phyloP scores from a whole-genome alignment of 2,797 vertebrate species.

The Serranus cabrilla region DNA sequence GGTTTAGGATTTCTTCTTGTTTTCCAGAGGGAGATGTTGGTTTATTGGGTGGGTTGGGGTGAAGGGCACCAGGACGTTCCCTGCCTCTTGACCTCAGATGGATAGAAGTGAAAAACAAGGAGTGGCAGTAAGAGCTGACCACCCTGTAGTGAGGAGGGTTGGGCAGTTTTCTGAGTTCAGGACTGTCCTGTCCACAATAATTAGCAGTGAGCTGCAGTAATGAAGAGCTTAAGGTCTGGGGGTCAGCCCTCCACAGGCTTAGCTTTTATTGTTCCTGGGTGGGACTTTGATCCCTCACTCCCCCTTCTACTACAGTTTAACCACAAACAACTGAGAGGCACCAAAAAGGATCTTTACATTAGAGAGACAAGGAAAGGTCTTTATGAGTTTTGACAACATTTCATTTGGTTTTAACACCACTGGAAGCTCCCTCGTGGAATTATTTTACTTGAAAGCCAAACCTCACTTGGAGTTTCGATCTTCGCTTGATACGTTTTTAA shows the following conservation, averaged over 20 bases:
- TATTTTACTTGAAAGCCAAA: conserved; percentile 37
- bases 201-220: conserved; percentile 78
- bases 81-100: conserved; percentile 50
- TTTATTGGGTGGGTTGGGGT: conserved; percentile 49
- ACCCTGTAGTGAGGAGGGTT: conserved; percentile 53
- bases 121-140: conserved; percentile 52
- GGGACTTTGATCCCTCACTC: conserved; percentile 69
- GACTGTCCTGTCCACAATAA: conserved; percentile 71
- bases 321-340: conserved; percentile 56
- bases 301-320: conserved; percentile 55
- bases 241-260: conserved; percentile 68
- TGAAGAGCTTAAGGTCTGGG: conserved; percentile 77
- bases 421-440: conserved; percentile 1
- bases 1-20: conserved; percentile 31
- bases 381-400: conserved; percentile 41
- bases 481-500: background rate
- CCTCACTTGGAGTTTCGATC: conserved; percentile 16
- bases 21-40: conserved; percentile 43
- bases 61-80: conserved; percentile 32
- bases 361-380: conserved; percentile 16
- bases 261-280: conserved; percentile 73
- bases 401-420: conserved; percentile 21
- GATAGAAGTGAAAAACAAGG: conserved; percentile 29
- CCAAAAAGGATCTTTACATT: conserved; percentile 33
- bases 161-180: conserved; percentile 36